Evolutionary conservation across 2,113 vertebrate genomes (phyloP), one percentile per base, ranked within the genome.

Genomic region (Rhea pennata): DNA sequence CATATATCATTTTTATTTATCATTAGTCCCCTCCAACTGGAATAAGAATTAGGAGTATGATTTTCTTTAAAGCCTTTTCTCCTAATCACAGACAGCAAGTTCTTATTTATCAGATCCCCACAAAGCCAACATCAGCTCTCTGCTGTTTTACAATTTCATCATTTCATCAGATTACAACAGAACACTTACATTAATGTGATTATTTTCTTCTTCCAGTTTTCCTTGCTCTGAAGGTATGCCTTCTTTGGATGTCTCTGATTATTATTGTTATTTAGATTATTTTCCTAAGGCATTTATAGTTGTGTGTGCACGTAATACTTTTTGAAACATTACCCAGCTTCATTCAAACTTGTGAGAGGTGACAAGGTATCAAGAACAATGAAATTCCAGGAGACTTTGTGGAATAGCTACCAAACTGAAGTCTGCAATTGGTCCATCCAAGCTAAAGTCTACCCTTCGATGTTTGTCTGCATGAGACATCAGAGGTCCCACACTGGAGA

Each of bases 401-500:
- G 54, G 51, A 40, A 72, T 12, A 17, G 14, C 8, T 42, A 82
- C 22, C 26, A 86, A 73, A 53, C 5, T 42, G 16, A 83, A 46
- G 39, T 36, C 42, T 58, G 14, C 67, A 64, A 33, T 46, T 82
- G 33, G 8, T 19, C n/a, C 31, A 16, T 7, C 3, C 14, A 12
- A 62, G 14, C 40, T 58, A 64, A 72, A 83, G 6, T 4, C 23
- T 44, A 20, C n/a, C 73, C 14, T n/a, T n/a, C 53, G 27, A 74
- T 31, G 3, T 69, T 69, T 31, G 2, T 5, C 1, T 0, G 2
- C 36, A 23, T 3, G 22, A 21, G 65, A 26, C 81, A 36, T 36
- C 23, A 39, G 29, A 40, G 8, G 40, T 22, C 20, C 61, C 59
- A 74, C 51, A 46, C 29, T 23, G 19, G 70, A 69, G 16, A 48